Percentiles rank a stretch among this genome's conserved stretches.
phyloP scores from a whole-genome alignment of 2,888 invertebrate genomes.

The Xestia ashworthii region DNA sequence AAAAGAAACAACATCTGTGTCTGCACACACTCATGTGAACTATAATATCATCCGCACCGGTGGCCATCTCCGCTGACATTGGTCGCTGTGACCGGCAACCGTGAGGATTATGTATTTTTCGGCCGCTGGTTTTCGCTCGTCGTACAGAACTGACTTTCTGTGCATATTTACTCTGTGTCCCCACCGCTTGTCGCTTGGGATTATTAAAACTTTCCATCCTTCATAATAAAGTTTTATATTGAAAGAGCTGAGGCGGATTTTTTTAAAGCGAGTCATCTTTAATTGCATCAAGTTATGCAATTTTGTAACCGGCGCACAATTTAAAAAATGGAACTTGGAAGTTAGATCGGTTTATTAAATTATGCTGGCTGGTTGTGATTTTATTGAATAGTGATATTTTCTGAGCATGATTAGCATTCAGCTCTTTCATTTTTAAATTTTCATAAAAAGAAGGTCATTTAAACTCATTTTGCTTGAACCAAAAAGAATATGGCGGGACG shows the following conservation, averaged over 20 bases:
- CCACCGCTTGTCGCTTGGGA: constrained; percentile 75
- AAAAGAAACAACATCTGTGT: neutral
- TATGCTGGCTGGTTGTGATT: constrained; percentile 9
- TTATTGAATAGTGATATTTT: constrained; percentile 23
- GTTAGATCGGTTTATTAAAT: constrained; percentile 51
- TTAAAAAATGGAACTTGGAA: constrained; percentile 55
- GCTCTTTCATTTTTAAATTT: neutral
- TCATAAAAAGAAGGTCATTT: no score
- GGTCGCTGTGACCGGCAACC: neutral
- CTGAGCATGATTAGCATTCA: neutral
- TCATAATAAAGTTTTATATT: constrained; percentile 78
- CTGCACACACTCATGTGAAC: neutral
- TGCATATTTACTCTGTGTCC: constrained; percentile 33
- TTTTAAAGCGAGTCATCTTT: constrained; percentile 71
- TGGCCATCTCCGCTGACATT: neutral
- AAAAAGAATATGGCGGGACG: neutral
- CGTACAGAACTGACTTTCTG: constrained; percentile 2
- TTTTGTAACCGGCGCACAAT: constrained; percentile 64
- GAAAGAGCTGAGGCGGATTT: constrained; percentile 74
- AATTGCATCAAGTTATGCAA: constrained; percentile 76
- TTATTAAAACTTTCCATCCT: constrained; percentile 84
- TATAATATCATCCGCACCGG: neutral
- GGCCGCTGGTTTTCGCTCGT: neutral
- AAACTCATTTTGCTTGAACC: neutral
- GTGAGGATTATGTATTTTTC: neutral